These are phyloP conservation scores for Ophion costatus DNA, from an alignment of 2,888 invertebrate species.

Conservation along the genomic window DNA sequence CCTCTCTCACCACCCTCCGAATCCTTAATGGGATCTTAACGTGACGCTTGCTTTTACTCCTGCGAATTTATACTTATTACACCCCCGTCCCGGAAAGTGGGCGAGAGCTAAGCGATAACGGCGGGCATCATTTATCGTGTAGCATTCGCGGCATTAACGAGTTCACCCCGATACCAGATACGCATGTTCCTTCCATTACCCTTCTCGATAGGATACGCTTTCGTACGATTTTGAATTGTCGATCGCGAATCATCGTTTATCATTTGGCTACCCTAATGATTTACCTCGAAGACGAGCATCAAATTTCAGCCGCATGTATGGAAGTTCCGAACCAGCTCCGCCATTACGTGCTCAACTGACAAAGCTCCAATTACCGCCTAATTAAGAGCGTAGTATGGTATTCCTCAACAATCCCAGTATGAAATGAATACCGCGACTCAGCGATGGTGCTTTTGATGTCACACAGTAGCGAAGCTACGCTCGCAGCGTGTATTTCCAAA, in stretches of 20 bases:
- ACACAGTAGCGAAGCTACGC: slow-evolving; percentile 30
- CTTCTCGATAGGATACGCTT: background rate
- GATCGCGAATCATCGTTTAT: background rate
- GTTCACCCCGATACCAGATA: background rate
- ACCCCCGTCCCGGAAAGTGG: slow-evolving; percentile 4
- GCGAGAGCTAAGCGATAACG: slow-evolving; percentile 45
- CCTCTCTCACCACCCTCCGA: slow-evolving; percentile 28
- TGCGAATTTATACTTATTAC: slow-evolving; percentile 74
- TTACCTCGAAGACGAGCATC: background rate
- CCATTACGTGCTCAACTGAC: slow-evolving; percentile 31
- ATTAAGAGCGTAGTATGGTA: slow-evolving; percentile 30
- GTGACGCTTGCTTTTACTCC: slow-evolving; percentile 66
- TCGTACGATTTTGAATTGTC: background rate
- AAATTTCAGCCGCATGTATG: background rate
- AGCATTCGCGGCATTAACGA: slow-evolving; percentile 16
- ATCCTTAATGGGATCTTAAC: slow-evolving; percentile 77
- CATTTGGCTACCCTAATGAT: background rate
- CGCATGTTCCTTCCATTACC: background rate
- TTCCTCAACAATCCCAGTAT: slow-evolving; percentile 39
- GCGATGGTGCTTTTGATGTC: slow-evolving; percentile 27
- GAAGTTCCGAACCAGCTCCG: slow-evolving; percentile 13
- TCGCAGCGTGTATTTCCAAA: background rate
- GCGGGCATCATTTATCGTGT: slow-evolving; percentile 46
- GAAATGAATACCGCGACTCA: slow-evolving; percentile 36
- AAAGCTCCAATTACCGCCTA: slow-evolving; percentile 44